A percentile compares a stretch with the other conserved stretches of the same genome.
Evolutionary conservation across 1,140 invertebrate species (phyloP).

Genomic region (Latrodectus geometricus): DNA sequence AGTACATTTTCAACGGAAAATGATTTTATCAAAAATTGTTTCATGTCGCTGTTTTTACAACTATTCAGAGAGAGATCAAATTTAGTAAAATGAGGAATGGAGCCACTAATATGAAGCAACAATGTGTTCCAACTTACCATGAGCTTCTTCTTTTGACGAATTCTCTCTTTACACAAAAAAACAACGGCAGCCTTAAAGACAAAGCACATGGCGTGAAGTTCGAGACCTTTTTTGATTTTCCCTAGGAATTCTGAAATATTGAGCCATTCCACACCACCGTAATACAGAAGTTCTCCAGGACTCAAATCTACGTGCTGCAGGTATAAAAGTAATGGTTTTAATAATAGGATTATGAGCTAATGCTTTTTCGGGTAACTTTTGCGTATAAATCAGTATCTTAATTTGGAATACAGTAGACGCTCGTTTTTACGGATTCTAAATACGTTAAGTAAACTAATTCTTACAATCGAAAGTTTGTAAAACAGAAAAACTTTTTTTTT

Average conservation of each 20-base stretch:
- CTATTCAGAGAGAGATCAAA: too few species aligned
- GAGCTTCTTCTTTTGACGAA: constrained; percentile 95
- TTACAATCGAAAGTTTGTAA: too few species aligned
- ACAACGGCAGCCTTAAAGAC: constrained; percentile 98
- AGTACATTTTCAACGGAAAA: background rate
- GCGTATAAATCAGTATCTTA: too few species aligned
- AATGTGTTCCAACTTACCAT: constrained; percentile 75
- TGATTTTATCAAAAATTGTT: background rate
- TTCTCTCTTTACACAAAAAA: constrained; percentile 95
- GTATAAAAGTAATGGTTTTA: background rate
- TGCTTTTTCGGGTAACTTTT: too few species aligned
- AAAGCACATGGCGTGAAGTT: constrained; percentile 97
- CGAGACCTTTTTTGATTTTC: constrained; percentile 97
- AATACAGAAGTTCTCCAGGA: constrained; percentile 95
- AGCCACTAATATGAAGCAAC: too few species aligned
- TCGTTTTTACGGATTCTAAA: too few species aligned
- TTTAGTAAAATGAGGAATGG: too few species aligned
- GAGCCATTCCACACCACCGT: constrained; percentile 97
- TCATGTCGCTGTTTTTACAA: too few species aligned
- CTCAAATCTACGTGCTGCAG: constrained; percentile 87
- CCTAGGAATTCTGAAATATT: constrained; percentile 96
- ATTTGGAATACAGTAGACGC: too few species aligned
- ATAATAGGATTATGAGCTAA: background rate
- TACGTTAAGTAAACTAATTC: too few species aligned
- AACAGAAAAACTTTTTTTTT: too few species aligned